Conservation (phyloP, 2,797 vertebrate genomes). For the Falco rusticolus region DNA sequence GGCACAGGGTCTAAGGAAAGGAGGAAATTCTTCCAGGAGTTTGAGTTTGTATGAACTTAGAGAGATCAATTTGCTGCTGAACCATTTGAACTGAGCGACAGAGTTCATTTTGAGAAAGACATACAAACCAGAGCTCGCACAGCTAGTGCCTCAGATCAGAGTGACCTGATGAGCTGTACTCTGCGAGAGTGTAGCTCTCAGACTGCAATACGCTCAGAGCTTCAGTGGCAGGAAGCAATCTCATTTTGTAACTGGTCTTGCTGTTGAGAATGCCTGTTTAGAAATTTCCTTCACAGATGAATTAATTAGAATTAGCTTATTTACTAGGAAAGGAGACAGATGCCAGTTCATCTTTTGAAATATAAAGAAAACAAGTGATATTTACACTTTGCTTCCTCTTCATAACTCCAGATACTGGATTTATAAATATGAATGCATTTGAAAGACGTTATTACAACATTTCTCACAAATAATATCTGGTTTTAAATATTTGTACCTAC, state of each 20-base stretch:
- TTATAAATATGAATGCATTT: not conserved
- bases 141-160: not conserved
- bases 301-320: not conserved
- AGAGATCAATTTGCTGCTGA: slow-evolving; percentile 35
- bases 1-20: slow-evolving; percentile 25
- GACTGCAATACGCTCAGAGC: not conserved
- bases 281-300: not conserved
- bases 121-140: not conserved
- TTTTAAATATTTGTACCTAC: slow-evolving; percentile 40
- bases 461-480: not conserved
- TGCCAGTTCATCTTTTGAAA: not conserved
- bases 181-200: not conserved
- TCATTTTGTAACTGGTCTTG: not conserved
- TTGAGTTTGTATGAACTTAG: slow-evolving; percentile 23
- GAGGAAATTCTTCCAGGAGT: slow-evolving; percentile 37
- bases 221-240: not conserved
- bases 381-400: not conserved
- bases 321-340: not conserved
- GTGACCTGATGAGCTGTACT: slow-evolving; percentile 13
- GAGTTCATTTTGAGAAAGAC: slow-evolving; percentile 21
- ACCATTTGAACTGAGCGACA: slow-evolving; percentile 9
- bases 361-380: not conserved
- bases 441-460: not conserved
- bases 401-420: not conserved
- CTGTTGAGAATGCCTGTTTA: not conserved